A percentile compares a stretch with the other conserved stretches of the same genome.
phyloP scores from a whole-genome alignment of 1,140 invertebrate species.

The Bombus ignitus region DNA sequence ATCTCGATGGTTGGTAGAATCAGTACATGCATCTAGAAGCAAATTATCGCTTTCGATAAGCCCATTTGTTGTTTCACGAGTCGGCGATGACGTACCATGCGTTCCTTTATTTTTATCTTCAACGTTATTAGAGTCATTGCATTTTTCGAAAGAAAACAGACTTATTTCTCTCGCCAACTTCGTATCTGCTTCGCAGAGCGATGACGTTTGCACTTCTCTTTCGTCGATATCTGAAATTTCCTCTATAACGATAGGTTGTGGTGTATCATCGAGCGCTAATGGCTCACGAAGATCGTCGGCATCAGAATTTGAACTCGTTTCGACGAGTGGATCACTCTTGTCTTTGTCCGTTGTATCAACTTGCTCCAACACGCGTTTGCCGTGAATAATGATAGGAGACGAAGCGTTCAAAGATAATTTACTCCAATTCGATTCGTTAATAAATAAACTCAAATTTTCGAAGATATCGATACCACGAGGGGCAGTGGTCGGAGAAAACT shows the following conservation, averaged over 20 bases:
- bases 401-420: neutral
- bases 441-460: neutral
- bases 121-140: no score
- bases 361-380: neutral
- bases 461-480: neutral
- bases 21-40: neutral
- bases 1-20: neutral
- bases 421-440: neutral
- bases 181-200: neutral
- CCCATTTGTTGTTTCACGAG: neutral
- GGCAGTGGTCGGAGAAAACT: neutral
- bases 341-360: neutral
- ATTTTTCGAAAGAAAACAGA: neutral
- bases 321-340: neutral
- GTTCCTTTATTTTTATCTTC: neutral
- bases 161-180: neutral
- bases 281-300: constrained; percentile 55
- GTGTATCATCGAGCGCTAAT: constrained; percentile 53
- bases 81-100: neutral
- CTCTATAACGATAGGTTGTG: constrained; percentile 74
- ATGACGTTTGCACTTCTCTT: neutral
- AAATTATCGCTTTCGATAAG: neutral
- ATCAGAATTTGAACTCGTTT: neutral
- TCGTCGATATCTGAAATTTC: constrained; percentile 73
- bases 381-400: neutral